Conservation (phyloP, 2,113 vertebrate species). For the Petroica traversi region DNA sequence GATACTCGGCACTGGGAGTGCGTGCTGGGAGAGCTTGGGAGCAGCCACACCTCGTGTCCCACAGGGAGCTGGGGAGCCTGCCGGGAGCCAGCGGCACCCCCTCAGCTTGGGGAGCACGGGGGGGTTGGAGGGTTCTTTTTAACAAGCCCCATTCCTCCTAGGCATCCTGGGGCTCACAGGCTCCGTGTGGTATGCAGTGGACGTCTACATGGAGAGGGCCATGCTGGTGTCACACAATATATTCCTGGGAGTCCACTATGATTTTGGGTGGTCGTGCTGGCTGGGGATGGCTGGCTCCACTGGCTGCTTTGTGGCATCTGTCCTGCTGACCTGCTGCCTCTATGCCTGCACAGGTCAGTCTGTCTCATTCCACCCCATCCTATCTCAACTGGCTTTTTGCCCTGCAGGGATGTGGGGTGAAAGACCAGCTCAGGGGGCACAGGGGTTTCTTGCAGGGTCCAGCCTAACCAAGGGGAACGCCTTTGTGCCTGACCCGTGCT, state of each 20-base stretch:
- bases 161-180: constrained; percentile 71
- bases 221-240: constrained; percentile 51
- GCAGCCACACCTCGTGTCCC: not conserved
- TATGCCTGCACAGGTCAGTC: constrained; percentile 54
- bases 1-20: constrained; percentile 58
- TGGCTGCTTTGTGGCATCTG: constrained; percentile 44
- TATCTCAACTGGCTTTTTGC: not conserved
- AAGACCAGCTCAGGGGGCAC: not conserved
- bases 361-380: not conserved
- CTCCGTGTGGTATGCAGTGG: constrained; percentile 73
- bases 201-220: constrained; percentile 68
- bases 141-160: not conserved
- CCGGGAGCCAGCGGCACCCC: no score
- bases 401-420: not conserved
- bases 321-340: constrained; percentile 69
- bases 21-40: not conserved
- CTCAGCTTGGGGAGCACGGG: no score
- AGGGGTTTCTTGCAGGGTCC: not conserved
- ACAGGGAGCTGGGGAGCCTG: not conserved
- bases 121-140: fast-evolving
- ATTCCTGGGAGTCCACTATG: constrained; percentile 73
- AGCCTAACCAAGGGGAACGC: not conserved
- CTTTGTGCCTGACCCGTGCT: not conserved
- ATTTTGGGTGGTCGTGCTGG: constrained; percentile 79
- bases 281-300: constrained; percentile 70